Base-by-base conservation (phyloP, 2,797 vertebrate species). In the Gallirallus australis region DNA sequence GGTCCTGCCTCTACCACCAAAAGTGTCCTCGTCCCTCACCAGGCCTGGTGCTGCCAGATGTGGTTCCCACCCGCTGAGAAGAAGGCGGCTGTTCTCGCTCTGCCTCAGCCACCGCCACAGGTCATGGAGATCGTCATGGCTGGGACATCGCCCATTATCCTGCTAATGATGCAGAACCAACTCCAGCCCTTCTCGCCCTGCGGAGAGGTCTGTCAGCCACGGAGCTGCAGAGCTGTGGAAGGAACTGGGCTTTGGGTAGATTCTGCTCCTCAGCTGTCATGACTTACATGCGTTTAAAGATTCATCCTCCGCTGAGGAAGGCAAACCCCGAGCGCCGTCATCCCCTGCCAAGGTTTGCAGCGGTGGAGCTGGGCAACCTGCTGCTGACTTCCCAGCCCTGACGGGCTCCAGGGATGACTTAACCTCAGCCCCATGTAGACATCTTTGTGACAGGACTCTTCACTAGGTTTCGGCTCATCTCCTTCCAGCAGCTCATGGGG, bases 401-500 rank as follows among this genome's bases (percentile, higher is more conserved):
- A 96, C 2, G 18, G 92, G 92, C 95, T 96, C 91, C 11, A 3
- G 90, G 95, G 96, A 96, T 93, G 91, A 82, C 81, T 95, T 65
- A 92, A 90, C 81, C 91, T 94, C 90, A 93, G 95, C 81, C 71
- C 53, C 0, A 11, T 33, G 68, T 71, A 90, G 88, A 89, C 75
- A 96, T 93, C 71, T 40, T 61, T 95, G 93, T 95, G 92, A 96
- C 95, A 96, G 90, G 90, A 75, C 94, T 93, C 90, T 64, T 80
- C 75, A 89, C 93, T 89, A 76, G 81, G 95, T 90, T 95, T 95
- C 54, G 28, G 92, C 72, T 94, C 94, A 96, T 93, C 96, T 94
- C 82, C 93, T 94, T 80, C 57, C 90, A 86, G 92, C 82, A 79
- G 83, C 92, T 94, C 92, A 61, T 4, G 4, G 90, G 94, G 94